Conservation (phyloP, 1,140 invertebrate species). For the Drosophila serrata region DNA sequence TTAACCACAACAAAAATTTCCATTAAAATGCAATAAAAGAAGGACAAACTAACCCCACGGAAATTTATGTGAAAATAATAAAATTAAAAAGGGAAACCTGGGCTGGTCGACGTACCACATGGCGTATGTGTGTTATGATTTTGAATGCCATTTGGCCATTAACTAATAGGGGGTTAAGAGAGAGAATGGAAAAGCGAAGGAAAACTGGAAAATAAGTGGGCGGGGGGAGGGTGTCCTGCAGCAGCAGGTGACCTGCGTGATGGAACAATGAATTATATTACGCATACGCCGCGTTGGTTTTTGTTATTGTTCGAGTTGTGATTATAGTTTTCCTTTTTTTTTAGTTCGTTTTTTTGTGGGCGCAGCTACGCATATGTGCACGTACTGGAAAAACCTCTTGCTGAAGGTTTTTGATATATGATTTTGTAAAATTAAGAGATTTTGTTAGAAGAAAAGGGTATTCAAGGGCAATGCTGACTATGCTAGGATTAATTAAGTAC, state of each 20-base stretch:
- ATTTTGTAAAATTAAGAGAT: constrained; percentile 51
- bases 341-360: constrained; percentile 23
- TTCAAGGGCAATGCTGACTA: background rate
- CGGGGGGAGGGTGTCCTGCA: constrained; percentile 35
- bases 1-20: constrained; percentile 57
- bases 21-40: constrained; percentile 82
- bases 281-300: constrained; percentile 56
- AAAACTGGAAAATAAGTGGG: background rate
- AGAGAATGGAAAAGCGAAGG: background rate
- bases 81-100: constrained; percentile 64
- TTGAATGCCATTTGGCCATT: constrained; percentile 72
- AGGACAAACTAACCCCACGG: constrained; percentile 29
- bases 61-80: constrained; percentile 80
- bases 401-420: constrained; percentile 52
- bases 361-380: constrained; percentile 56
- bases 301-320: constrained; percentile 26
- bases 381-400: constrained; percentile 46
- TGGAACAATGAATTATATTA: constrained; percentile 61
- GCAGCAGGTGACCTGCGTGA: constrained; percentile 51
- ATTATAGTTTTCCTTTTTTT: constrained; percentile 13
- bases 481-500: too few relatives aligned
- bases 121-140: constrained; percentile 70
- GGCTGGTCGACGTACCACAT: constrained; percentile 51
- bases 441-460: constrained; percentile 19
- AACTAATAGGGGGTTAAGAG: constrained; percentile 30